Evolutionary conservation across 2,888 invertebrate species (phyloP), one percentile per base, ranked within the genome.

Genomic region (Drosophila paramelanica): DNA sequence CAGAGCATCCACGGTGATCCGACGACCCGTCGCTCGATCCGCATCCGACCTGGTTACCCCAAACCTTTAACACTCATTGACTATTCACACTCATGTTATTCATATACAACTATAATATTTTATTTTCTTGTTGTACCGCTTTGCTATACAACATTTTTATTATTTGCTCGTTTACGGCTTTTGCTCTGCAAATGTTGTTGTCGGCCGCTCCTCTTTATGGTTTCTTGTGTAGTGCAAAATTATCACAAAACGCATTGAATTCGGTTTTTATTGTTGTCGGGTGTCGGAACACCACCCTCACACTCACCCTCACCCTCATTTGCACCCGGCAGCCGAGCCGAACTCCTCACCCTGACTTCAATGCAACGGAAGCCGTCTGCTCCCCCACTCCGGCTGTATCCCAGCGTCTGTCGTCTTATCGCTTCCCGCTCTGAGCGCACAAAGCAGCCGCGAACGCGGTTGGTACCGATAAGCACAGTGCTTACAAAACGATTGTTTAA

Each of bases 51-150:
- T 53, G 68, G 27, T 51, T 68, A 58, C 69, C 39, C 46, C 23
- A 23, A n/a, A 33, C 38, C 41, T 14, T 10, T 3, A 25, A 60
- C 60, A 73, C 86, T 81, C 78, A 85, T 90, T 89, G 89, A 88
- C 90, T 83, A 88, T 90, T 90, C 88, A 87, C 90, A 90, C 89
- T 88, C 84, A 59, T 88, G 88, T 90, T 88, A 74, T 69, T 62
- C 74, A 43, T 58, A 43, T 27, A 45, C 56, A 55, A 51, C 52
- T 53, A 33, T 73, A 53, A 68, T 74, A 73, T 72, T 64, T 67
- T 59, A 64, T 67, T 68, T 65, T 73, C 49, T 56, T 65, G 33
- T 70, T 47, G 36, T 42, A 42, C 31, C 23, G 49, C 69, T 72
- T 69, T 67, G 67, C 55, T 20, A 49, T 67, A 87, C 78, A 73